phyloP scores from a whole-genome alignment of 1,140 invertebrate species.

The Coenobita brevimanus region DNA sequence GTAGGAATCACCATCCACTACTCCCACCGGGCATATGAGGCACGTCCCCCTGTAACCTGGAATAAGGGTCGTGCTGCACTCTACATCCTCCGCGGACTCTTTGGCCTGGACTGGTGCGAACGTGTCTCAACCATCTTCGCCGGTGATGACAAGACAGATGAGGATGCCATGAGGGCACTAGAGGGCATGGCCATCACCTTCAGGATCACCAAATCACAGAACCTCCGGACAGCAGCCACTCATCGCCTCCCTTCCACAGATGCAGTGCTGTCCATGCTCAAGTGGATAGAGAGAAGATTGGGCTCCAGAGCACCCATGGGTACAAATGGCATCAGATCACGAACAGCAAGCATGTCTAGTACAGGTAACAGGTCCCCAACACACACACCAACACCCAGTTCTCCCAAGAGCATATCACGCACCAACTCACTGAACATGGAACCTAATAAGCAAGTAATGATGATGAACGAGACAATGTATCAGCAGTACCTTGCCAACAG shows the following conservation, averaged over 20 bases:
- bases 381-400: slow-evolving; percentile 5
- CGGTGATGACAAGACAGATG: slow-evolving; percentile 91
- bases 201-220: slow-evolving; percentile 87
- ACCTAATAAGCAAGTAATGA: slow-evolving; percentile 48
- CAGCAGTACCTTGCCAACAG: slow-evolving; percentile 39
- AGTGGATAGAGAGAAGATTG: slow-evolving; percentile 90
- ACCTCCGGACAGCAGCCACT: slow-evolving; percentile 89
- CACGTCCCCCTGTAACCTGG: slow-evolving; percentile 91
- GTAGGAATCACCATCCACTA: slow-evolving; percentile 83
- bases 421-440: slow-evolving; percentile 42
- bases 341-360: slow-evolving; percentile 43
- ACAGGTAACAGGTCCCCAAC: slow-evolving; percentile 30
- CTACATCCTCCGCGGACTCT: slow-evolving; percentile 90
- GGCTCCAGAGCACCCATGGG: slow-evolving; percentile 73
- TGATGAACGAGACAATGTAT: slow-evolving; percentile 39
- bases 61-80: slow-evolving; percentile 92
- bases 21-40: slow-evolving; percentile 89
- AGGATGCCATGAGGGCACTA: slow-evolving; percentile 91
- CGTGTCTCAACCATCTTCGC: slow-evolving; percentile 91
- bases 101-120: slow-evolving; percentile 93
- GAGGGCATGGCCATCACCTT: slow-evolving; percentile 89
- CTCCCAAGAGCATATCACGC: slow-evolving; percentile 38
- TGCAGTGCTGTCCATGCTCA: slow-evolving; percentile 89
- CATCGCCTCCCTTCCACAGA: slow-evolving; percentile 88
- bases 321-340: slow-evolving; percentile 34